Conservation (phyloP, 1,140 invertebrate genomes). For the Ceratina japonica region DNA sequence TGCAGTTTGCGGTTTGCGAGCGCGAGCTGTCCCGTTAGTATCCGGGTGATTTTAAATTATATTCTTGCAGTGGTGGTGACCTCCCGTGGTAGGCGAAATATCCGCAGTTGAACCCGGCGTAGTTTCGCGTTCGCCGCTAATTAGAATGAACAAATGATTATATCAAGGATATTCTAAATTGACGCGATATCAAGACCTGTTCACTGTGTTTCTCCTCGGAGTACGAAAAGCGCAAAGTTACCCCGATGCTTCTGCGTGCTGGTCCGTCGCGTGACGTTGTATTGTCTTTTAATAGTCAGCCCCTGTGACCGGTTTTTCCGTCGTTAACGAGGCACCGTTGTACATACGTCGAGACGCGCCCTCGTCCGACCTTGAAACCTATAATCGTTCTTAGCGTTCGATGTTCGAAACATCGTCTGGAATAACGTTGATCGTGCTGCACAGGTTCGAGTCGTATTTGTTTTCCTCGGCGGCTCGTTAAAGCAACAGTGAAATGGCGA, state of each 20-base stretch:
- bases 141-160: slow-evolving; percentile 5
- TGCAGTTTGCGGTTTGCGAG: no score
- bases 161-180: not conserved
- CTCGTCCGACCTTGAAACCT: slow-evolving; percentile 65
- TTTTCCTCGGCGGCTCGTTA: slow-evolving; percentile 40
- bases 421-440: slow-evolving; percentile 39
- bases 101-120: slow-evolving; percentile 29
- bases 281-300: slow-evolving; percentile 64
- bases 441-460: slow-evolving; percentile 30
- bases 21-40: not conserved
- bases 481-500: slow-evolving; percentile 85
- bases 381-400: slow-evolving; percentile 58
- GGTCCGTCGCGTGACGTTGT: slow-evolving; percentile 56
- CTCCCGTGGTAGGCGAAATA: slow-evolving; percentile 45
- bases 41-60: slow-evolving; percentile 33
- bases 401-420: slow-evolving; percentile 57
- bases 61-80: slow-evolving; percentile 44
- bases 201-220: not conserved
- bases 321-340: slow-evolving; percentile 41
- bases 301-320: slow-evolving; percentile 59
- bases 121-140: slow-evolving; percentile 33
- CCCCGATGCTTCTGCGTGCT: slow-evolving; percentile 59
- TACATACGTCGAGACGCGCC: slow-evolving; percentile 57
- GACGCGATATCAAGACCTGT: not conserved
- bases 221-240: slow-evolving; percentile 49